These are phyloP conservation scores for Nomada goodeniana DNA, from an alignment of 2,888 invertebrate species.

Conservation along the genomic window DNA sequence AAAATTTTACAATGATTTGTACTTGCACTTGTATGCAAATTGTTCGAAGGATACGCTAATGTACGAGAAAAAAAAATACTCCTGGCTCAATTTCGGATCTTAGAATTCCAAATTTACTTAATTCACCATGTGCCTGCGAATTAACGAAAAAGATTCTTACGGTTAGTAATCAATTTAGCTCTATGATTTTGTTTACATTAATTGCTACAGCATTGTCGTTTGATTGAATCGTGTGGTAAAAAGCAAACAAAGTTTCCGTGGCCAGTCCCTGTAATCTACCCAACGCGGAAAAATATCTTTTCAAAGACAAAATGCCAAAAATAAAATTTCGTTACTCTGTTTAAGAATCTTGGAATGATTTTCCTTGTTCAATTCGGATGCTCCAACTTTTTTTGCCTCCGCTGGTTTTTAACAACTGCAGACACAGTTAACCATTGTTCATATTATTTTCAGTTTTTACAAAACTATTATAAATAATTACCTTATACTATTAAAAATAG, in stretches of 20 bases:
- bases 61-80: no score
- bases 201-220: no score
- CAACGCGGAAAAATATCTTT: background rate
- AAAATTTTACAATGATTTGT: background rate
- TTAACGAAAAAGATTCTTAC: no score
- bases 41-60: no score
- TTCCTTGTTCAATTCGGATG: background rate
- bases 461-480: background rate
- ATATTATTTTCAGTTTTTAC: background rate
- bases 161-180: no score
- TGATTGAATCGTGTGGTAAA: background rate
- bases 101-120: no score
- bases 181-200: no score
- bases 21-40: no score
- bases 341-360: background rate
- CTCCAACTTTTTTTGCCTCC: background rate
- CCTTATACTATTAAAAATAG: no score
- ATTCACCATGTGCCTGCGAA: no score
- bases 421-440: background rate
- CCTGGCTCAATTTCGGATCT: no score
- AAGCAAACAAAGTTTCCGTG: background rate
- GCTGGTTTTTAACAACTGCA: background rate
- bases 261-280: no score
- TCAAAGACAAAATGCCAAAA: background rate
- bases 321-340: background rate